Evolutionary conservation across 2,113 vertebrate species (phyloP).

Genomic region (Buteo buteo): DNA sequence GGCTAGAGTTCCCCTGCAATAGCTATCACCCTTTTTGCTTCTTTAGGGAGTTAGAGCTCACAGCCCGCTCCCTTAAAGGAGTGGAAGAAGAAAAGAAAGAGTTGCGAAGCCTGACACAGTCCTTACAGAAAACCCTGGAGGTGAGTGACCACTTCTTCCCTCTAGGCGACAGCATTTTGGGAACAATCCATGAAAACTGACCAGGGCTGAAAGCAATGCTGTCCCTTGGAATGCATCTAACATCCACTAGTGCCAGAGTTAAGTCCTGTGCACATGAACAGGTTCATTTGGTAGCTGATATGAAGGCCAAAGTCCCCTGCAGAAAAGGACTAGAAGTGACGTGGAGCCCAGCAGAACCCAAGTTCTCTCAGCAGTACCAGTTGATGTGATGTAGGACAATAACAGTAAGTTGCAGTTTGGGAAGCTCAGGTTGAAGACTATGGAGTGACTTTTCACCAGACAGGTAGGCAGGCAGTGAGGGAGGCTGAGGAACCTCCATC

Average conservation of each 20-base stretch:
- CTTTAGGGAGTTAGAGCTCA: constrained; percentile 89
- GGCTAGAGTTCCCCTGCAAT: neutral
- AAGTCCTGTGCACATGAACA: neutral
- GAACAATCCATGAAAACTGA: neutral
- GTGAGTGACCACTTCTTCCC: constrained; percentile 60
- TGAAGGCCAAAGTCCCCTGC: neutral
- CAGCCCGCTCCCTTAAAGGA: constrained; percentile 84
- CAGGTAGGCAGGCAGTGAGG: neutral
- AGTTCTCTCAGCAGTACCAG: neutral
- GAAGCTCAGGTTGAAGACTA: neutral
- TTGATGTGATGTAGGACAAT: neutral
- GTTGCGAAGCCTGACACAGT: constrained; percentile 79
- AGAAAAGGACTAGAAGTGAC: neutral
- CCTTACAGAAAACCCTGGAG: constrained; percentile 90
- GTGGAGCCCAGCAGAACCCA: neutral
- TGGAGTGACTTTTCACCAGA: neutral
- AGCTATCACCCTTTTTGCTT: neutral
- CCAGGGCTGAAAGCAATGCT: neutral
- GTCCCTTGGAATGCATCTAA: neutral
- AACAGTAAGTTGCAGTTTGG: neutral
- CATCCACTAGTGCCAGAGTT: neutral
- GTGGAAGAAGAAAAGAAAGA: constrained; percentile 91
- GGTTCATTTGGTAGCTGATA: neutral
- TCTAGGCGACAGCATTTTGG: neutral
- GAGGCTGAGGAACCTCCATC: neutral